Conservation (phyloP, 2,888 invertebrate species). For the Acrobasis suavella region DNA sequence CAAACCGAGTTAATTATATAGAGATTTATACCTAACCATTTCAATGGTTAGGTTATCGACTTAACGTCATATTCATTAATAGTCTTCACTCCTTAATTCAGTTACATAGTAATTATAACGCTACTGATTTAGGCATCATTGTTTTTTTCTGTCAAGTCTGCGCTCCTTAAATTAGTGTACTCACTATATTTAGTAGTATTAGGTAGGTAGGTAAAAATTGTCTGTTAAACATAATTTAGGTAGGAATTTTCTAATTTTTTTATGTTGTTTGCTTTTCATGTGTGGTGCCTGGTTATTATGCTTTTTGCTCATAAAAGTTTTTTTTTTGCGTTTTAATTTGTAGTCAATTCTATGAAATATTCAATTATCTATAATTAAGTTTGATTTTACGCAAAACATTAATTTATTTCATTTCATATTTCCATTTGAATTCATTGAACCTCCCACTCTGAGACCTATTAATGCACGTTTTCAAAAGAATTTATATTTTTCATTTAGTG, state of each 20-base stretch:
- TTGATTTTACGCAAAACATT: not conserved
- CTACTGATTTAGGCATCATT: too few species aligned
- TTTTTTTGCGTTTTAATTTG: not conserved
- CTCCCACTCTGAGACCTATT: constrained; percentile 10
- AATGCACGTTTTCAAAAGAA: constrained; percentile 1
- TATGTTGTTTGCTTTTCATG: too few species aligned
- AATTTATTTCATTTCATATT: not conserved
- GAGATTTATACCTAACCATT: constrained; percentile 1
- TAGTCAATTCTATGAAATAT: not conserved
- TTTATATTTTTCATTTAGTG: constrained; percentile 6
- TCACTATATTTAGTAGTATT: too few species aligned
- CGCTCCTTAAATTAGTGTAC: too few species aligned
- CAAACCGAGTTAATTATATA: constrained; percentile 2
- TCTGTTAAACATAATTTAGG: too few species aligned
- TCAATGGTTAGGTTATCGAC: not conserved
- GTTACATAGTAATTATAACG: too few species aligned
- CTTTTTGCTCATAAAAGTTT: not conserved
- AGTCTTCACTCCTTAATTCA: too few species aligned
- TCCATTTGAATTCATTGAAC: not conserved
- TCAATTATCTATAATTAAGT: not conserved
- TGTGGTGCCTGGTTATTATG: too few species aligned
- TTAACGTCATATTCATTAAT: not conserved
- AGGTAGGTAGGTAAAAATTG: too few species aligned
- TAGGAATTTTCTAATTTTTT: too few species aligned
- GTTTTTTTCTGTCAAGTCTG: too few species aligned